phyloP scores from a whole-genome alignment of 2,888 invertebrate species.

The Pseudococcus jackbeardsleyi region DNA sequence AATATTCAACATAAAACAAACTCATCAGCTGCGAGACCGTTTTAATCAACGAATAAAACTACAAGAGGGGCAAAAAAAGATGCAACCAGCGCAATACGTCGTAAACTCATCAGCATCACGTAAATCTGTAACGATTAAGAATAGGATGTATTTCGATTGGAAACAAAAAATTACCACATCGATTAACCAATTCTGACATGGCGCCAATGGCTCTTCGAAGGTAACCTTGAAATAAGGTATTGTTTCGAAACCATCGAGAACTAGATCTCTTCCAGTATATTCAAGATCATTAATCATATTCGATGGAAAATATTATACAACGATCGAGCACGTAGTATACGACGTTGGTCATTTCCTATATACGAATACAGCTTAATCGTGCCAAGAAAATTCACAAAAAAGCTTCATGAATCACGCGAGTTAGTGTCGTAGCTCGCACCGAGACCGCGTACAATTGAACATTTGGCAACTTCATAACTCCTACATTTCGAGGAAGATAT shows the following conservation, averaged over 20 bases:
- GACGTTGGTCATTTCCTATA: not conserved
- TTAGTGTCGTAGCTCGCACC: not conserved
- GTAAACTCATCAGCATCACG: not conserved
- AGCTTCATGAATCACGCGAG: not conserved
- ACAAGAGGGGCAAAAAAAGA: not conserved
- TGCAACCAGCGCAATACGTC: not conserved
- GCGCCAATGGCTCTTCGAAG: slow-evolving; percentile 17
- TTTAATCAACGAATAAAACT: slow-evolving; percentile 4
- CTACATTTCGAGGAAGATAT: slow-evolving; percentile 28
- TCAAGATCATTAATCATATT: slow-evolving; percentile 23
- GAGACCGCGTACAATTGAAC: not conserved
- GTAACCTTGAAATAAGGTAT: slow-evolving; percentile 30
- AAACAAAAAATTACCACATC: slow-evolving; percentile 6
- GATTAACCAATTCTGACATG: slow-evolving; percentile 22
- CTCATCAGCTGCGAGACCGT: not conserved
- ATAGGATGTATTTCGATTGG: not conserved
- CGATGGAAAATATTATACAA: slow-evolving; percentile 8
- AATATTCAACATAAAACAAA: not conserved
- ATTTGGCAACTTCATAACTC: slow-evolving; percentile 32
- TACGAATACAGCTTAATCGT: not conserved
- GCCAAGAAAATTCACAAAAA: slow-evolving; percentile 23
- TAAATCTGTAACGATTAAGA: not conserved
- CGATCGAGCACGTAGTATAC: not conserved
- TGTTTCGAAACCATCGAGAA: slow-evolving; percentile 34
- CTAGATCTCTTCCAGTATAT: slow-evolving; percentile 3